Evolutionary conservation across 2,113 vertebrate species (phyloP), one percentile per base, ranked within the genome.

Genomic region (Larimichthys polyactis): DNA sequence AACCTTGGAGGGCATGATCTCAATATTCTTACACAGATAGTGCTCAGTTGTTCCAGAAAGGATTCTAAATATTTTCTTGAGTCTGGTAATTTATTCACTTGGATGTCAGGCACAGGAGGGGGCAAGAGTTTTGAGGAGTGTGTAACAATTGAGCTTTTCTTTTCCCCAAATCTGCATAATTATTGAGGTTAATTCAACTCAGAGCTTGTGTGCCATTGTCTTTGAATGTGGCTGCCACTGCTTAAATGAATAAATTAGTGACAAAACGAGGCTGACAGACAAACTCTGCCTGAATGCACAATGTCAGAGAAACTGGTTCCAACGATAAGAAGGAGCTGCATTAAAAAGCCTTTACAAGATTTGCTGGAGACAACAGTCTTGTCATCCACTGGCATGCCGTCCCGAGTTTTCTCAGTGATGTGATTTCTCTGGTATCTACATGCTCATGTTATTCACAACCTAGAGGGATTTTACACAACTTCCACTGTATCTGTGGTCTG

Each of bases 131-230:
- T 85, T 84, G 81, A 90, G 81, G 71, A 78, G 78, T 73, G 71
- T 48, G 69, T 78, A 91, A 94, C 92, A 93, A 92, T 92, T 87
- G 82, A 66, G 74, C 81, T 90, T 91, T 94, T 94, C 84, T 87
- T 85, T 75, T 73, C 51, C 54, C 32, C 57, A 70, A 71, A 92
- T 93, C 87, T 92, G 90, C 93, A 93, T 93, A 93, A 91, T 93
- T 92, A 92, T 92, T 87, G 89, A 84, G 92, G 87, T 93, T 94
- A 90, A 94, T 90, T 90, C 88, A 89, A 86, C 90, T 78, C 59
- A 40, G 84, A 89, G 89, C 86, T 86, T 84, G 79, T 60, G 79
- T 22, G 51, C 90, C 78, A 91, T 94, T 93, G 93, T 94, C 90
- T 92, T 90, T 93, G 86, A 92, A 89, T 90, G 90, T 86, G 78